Conservation (phyloP, 2,797 vertebrate species). For the Artibeus jamaicensis region DNA sequence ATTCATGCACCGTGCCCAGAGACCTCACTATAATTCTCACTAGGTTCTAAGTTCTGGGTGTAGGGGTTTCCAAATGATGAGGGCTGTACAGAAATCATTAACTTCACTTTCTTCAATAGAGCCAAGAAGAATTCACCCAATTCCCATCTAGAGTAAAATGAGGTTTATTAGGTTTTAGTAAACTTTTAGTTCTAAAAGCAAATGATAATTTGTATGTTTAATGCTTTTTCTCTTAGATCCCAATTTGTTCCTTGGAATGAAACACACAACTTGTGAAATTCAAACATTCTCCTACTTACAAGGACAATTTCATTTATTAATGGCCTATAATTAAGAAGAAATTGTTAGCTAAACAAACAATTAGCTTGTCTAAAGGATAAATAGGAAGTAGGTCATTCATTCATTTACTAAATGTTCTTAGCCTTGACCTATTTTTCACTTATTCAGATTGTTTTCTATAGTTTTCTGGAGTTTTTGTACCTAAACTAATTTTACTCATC, state of each 20-base stretch:
- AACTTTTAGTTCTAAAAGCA: not conserved
- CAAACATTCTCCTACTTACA: not conserved
- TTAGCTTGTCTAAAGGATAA: not conserved
- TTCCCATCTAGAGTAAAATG: not conserved
- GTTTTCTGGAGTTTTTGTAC: not conserved
- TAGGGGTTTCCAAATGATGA: not conserved
- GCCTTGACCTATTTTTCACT: not conserved
- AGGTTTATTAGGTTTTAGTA: not conserved
- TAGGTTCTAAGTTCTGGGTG: not conserved
- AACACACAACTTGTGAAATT: constrained; percentile 23
- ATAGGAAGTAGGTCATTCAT: not conserved
- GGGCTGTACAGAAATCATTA: not conserved
- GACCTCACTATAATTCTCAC: not conserved
- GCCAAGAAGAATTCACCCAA: not conserved
- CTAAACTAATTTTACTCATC: not conserved
- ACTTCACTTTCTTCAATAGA: not conserved
- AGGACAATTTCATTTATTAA: constrained; percentile 18
- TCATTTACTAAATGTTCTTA: not conserved
- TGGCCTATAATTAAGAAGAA: constrained; percentile 46
- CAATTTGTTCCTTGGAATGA: not conserved
- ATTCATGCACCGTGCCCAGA: not conserved
- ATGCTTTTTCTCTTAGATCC: not conserved
- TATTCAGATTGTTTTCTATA: not conserved
- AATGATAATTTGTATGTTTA: not conserved
- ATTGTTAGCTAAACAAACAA: constrained; percentile 20